Conservation (phyloP, 2,797 vertebrate species). For the Poeciliopsis turneri region DNA sequence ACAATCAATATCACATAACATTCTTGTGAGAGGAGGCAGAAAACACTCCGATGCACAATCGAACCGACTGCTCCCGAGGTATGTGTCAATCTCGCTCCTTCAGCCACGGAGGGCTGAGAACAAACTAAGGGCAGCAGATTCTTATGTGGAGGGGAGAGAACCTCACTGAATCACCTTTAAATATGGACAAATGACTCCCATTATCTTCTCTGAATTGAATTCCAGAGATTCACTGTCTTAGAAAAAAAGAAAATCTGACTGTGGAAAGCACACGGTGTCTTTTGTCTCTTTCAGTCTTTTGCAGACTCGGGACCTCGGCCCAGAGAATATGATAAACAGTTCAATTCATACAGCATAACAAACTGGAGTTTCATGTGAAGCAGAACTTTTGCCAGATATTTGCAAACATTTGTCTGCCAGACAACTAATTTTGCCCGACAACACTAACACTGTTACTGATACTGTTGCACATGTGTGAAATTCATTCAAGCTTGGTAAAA, state of each 20-base stretch:
- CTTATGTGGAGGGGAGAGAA: constrained; percentile 65
- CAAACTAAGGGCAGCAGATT: constrained; percentile 56
- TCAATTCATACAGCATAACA: constrained; percentile 83
- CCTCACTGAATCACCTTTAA: constrained; percentile 69
- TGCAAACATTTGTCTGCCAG: constrained; percentile 7
- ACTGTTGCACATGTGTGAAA: constrained; percentile 37
- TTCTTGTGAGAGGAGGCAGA: constrained; percentile 23
- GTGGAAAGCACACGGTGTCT: constrained; percentile 39
- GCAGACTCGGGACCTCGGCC: constrained; percentile 60
- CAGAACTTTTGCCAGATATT: constrained; percentile 75
- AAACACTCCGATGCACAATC: constrained; percentile 25
- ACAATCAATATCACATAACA: constrained; percentile 51
- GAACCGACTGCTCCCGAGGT: constrained; percentile 37
- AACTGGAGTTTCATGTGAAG: constrained; percentile 78
- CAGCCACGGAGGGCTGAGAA: constrained; percentile 13
- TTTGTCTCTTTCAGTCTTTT: constrained; percentile 36
- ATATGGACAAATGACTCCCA: constrained; percentile 79
- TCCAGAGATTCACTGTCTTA: constrained; percentile 53
- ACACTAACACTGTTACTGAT: constrained; percentile 38
- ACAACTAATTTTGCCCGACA: constrained; percentile 9
- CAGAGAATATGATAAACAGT: constrained; percentile 76
- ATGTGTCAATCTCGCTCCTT: constrained; percentile 45
- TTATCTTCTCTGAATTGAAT: constrained; percentile 70
- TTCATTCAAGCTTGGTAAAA: constrained; percentile 13
- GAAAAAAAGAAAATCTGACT: constrained; percentile 64